Evolutionary conservation across 2,888 invertebrate species (phyloP), one percentile per base, ranked within the genome.

Genomic region (Phanerotoma sp.): DNA sequence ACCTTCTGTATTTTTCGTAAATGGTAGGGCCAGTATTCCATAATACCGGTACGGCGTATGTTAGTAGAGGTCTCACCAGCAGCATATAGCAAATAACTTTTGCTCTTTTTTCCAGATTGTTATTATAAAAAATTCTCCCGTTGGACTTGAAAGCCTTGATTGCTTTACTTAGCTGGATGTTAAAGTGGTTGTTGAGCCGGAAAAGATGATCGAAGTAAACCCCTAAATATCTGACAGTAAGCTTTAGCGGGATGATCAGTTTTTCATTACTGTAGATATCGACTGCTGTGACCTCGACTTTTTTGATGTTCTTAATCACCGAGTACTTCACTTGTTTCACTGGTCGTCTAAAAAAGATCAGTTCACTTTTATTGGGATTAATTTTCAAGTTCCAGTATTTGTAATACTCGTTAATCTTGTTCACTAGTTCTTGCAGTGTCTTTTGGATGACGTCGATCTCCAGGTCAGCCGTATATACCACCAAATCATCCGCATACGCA

Each of bases 341-440:
- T 37, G 37, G 37, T 3, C 37, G 37, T 37, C 56, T 41, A 35
- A 61, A 52, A 7, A 61, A 9, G 0, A 62, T 59, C 3, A 45
- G 13, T 28, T 62, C 56, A 11, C 54, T 61, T 51, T 62, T 62
- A 0, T 1, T 9, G 0, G 58, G 53, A 16, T 59, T 62, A 0
- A 60, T 25, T 40, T 50, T 49, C 1, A 57, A 37, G 9, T 61
- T 59, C 59, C 62, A 62, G 0, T 15, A 51, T 2, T 15, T 9
- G 2, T 58, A 60, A 16, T 35, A 51, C 7, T 50, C 48, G n/a
- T 56, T 61, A 0, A 57, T 37, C 30, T 56, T 53, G 1, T 61
- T 46, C 0, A 58, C 46, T 5, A 57, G 1, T 3, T 20, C 7
- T 38, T 57, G 25, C 0, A 60, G 38, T 7, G 33, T 15, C 3